These are phyloP conservation scores for Callaeas wilsoni DNA, from an alignment of 2,113 vertebrate genomes.

Conservation along the genomic window DNA sequence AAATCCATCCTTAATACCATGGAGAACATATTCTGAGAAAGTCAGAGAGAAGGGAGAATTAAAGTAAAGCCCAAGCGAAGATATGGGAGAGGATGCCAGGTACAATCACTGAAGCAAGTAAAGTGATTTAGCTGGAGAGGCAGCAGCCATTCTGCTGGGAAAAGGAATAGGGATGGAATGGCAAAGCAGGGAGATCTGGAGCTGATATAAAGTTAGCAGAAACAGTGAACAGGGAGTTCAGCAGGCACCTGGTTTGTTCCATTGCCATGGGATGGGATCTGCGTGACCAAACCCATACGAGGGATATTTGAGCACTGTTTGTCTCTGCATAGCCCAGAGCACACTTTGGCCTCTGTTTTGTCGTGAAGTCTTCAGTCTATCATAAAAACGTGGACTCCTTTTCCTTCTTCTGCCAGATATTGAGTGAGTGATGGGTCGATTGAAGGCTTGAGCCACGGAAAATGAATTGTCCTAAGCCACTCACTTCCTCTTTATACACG, in stretches of 20 bases:
- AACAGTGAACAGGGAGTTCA: not conserved
- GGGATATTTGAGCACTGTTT: not conserved
- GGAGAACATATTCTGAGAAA: not conserved
- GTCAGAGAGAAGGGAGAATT: not conserved
- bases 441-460: not conserved
- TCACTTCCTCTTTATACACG: not conserved
- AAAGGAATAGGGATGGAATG: not conserved
- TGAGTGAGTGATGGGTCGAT: not conserved
- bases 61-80: not conserved
- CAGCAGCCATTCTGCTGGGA: conserved; percentile 32
- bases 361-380: not conserved
- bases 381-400: not conserved
- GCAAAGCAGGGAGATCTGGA: not conserved
- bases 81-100: not conserved
- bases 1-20: conserved; percentile 30
- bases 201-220: not conserved
- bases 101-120: conserved; percentile 43
- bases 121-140: conserved; percentile 39
- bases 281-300: not conserved
- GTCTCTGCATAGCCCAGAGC: not conserved
- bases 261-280: not conserved
- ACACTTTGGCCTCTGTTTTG: not conserved
- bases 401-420: not conserved
- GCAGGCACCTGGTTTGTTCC: not conserved
- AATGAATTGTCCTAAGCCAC: not conserved